Evolutionary conservation across 1,140 invertebrate species (phyloP).

Genomic region (Nephotettix cincticeps): DNA sequence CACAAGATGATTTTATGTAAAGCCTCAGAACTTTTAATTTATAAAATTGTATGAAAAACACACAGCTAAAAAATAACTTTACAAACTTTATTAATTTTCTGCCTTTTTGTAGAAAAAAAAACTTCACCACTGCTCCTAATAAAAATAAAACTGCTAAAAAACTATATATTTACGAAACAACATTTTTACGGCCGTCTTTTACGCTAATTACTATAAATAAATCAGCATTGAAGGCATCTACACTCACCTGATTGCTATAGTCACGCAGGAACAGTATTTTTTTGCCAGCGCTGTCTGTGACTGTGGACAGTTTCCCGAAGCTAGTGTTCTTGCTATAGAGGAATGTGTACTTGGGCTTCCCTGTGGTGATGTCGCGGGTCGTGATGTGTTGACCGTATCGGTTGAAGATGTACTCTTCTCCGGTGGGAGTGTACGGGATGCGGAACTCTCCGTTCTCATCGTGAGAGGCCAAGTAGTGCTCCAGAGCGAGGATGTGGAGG

Average conservation of each 20-base stretch:
- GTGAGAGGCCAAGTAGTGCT: constrained; percentile 85
- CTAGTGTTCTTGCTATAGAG: constrained; percentile 96
- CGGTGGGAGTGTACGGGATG: constrained; percentile 85
- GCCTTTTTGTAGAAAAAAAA: too few species aligned
- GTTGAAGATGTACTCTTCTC: constrained; percentile 94
- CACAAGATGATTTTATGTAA: too few species aligned
- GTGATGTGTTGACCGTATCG: constrained; percentile 92
- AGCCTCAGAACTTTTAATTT: too few species aligned
- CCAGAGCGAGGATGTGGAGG: constrained; percentile 83
- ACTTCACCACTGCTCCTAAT: too few species aligned
- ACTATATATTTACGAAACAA: too few species aligned
- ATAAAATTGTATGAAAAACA: too few species aligned
- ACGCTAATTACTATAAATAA: too few species aligned
- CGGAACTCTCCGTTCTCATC: constrained; percentile 91
- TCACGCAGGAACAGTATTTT: constrained; percentile 90
- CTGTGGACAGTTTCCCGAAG: constrained; percentile 89
- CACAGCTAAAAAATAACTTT: too few species aligned
- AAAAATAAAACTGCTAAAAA: too few species aligned
- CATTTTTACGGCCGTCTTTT: too few species aligned
- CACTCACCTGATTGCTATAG: constrained; percentile 75
- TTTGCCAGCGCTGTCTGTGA: constrained; percentile 90
- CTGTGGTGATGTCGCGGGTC: constrained; percentile 90
- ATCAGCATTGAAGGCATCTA: background rate
- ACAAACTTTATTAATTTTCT: too few species aligned
- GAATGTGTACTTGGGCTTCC: constrained; percentile 90